Evolutionary conservation across 2,888 invertebrate species (phyloP), one percentile per base, ranked within the genome.

Genomic region (Idaea dimidiata): DNA sequence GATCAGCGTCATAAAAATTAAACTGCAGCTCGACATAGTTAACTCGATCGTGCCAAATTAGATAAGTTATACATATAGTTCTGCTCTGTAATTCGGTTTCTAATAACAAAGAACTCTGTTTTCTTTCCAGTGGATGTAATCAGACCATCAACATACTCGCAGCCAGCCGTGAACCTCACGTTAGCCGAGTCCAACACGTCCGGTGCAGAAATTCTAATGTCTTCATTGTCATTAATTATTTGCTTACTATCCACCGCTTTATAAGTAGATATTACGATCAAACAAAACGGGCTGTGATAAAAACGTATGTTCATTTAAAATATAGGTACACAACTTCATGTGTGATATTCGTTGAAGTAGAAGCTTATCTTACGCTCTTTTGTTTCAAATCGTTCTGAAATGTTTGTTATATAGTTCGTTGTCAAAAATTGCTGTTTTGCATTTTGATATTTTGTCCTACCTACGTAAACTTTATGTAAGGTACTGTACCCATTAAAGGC

Each of bases 261-360:
- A 83, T 84, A 81, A 74, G 66, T 70, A 68, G 69, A 71, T 72
- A 60, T 74, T 71, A 71, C 75, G 14, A 75, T 79, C 76, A 80
- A 78, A 84, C 76, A 81, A 77, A 88, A 85, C 86, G 83, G 87
- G 88, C 91, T 91, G 91, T 91, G 91, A 91, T 91, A 89, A 80
- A 81, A 78, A 79, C 79, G 80, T 77, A 71, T 79, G 78, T 78
- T 80, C 76, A 79, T 79, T 80, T 72, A 72, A 69, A 72, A 67
- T 72, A 55, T 56, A 72, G 68, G 68, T 72, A 67, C 70, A 67
- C 64, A 64, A 67, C 66, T 70, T 69, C 66, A 67, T 67, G 64
- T 72, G 68, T 72, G 72, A 72, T 70, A 72, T 72, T 72, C 66
- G 65, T 69, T 70, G 65, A 63, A 62, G 62, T 59, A 61, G 59